These are phyloP conservation scores for Stegodyphus mimosarum DNA, from an alignment of 1,140 invertebrate species.

Conservation along the genomic window DNA sequence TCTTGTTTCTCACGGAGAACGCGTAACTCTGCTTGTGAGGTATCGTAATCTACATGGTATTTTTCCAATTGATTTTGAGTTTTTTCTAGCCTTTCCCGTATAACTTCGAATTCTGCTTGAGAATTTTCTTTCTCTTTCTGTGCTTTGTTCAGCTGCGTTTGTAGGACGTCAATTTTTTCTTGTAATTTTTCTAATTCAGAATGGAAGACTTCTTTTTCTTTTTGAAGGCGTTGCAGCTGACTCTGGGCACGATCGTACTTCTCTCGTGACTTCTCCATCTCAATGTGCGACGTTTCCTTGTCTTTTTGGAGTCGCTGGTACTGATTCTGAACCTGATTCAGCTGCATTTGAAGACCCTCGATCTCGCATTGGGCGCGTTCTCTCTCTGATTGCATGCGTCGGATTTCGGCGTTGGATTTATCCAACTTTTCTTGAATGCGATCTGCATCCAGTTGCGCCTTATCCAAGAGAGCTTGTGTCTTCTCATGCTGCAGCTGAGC, in stretches of 20 bases:
- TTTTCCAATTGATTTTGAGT: conserved; percentile 67
- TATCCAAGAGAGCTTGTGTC: conserved; percentile 86
- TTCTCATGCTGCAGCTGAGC: conserved; percentile 91
- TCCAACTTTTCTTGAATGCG: conserved; percentile 89
- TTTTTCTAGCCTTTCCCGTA: conserved; percentile 90
- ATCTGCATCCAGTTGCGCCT: conserved; percentile 90
- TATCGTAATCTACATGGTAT: conserved; percentile 82
- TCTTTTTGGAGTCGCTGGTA: conserved; percentile 89
- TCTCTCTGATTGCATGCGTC: conserved; percentile 81
- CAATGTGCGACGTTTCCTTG: conserved; percentile 83
- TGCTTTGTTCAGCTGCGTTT: conserved; percentile 81
- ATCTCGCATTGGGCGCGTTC: conserved; percentile 86
- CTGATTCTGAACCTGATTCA: conserved; percentile 85
- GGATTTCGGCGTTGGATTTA: conserved; percentile 82
- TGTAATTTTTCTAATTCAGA: conserved; percentile 84
- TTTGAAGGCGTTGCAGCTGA: conserved; percentile 82
- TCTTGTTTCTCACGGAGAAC: conserved; percentile 92
- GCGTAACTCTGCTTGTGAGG: conserved; percentile 86
- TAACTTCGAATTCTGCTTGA: conserved; percentile 84
- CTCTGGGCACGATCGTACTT: conserved; percentile 86
- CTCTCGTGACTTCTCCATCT: conserved; percentile 85
- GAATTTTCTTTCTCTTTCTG: conserved; percentile 86
- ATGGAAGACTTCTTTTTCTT: conserved; percentile 84
- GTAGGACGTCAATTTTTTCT: conserved; percentile 83
- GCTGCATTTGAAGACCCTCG: conserved; percentile 86